Evolutionary conservation across 2,113 vertebrate species (phyloP), one percentile per base, ranked within the genome.

Genomic region (Coturnix japonica): DNA sequence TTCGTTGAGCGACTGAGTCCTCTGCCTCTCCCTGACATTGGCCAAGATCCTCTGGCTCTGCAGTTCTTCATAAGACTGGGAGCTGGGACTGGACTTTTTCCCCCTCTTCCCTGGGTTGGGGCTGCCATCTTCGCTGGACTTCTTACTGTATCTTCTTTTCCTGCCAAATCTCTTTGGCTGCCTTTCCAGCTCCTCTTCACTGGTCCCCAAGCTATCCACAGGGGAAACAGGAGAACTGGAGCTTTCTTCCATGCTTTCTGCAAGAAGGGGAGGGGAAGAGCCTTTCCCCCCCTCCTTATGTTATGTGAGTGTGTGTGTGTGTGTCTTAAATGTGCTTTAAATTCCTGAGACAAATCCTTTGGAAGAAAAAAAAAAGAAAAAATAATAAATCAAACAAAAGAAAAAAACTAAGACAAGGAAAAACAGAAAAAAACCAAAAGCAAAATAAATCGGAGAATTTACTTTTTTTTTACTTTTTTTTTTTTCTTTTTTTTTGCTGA

Each of bases 1-100:
- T 98, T 99, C 99, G 43, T 99, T 99, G 83, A 99, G 98, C n/a
- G 98, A 99, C 88, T 99, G 98, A 44, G 99, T 99, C 98, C 99
- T 98, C 97, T 99, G 99, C 60, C 99, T 97, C 97, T 99, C 99
- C 87, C 99, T 98, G 94, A 99, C 98, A 76, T 99, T 99, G 95
- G 99, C 99, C 98, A 99, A 98, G 97, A 99, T 98, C 95, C 99
- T 97, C 97, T 99, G 98, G 95, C 98, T 98, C 96, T 99, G 99
- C 78, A 99, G 98, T 90, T 99, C 99, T 97, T 99, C 98, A 76
- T 98, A 98, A 85, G 99, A 99, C 91, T 99, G 99, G 63, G 98
- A 98, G 95, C 98, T 98, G 96, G 98, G 98, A 97, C 98, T 98
- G 95, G 98, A 98, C 94, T 98, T 99, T 95, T 98, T 99, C 85